Evolutionary conservation across 2,797 vertebrate genomes (phyloP).

Genomic region (Phrynocephalus vlangalii): DNA sequence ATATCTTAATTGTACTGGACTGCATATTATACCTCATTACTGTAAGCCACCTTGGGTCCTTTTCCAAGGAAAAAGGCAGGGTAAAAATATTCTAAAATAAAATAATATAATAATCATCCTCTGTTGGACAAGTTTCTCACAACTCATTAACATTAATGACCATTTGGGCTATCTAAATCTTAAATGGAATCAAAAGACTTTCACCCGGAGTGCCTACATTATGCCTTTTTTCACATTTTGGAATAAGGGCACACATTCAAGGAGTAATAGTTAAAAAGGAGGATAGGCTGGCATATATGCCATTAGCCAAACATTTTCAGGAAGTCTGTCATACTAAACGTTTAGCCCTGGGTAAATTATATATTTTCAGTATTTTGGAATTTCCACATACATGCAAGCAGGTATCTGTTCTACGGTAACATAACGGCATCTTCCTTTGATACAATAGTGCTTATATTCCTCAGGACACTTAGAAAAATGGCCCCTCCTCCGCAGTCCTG

Average conservation of each 20-base stretch:
- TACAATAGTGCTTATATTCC: conserved; percentile 81
- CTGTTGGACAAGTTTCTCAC: conserved; percentile 9
- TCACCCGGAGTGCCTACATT: conserved; percentile 26
- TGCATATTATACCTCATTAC: too few species aligned
- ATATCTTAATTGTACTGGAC: too few species aligned
- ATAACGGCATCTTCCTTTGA: conserved; percentile 88
- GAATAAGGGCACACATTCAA: neutral
- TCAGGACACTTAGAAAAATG: conserved; percentile 87
- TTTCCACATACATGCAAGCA: conserved; percentile 83
- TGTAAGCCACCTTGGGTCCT: too few species aligned
- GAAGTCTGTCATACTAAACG: neutral
- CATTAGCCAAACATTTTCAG: conserved; percentile 48
- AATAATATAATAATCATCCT: neutral
- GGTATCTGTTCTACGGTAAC: conserved; percentile 79
- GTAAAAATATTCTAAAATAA: too few species aligned
- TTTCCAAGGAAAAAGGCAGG: too few species aligned
- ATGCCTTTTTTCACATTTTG: conserved; percentile 12
- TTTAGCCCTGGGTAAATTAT: neutral
- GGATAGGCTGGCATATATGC: neutral
- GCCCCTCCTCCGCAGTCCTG: conserved; percentile 68
- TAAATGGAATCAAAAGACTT: conserved; percentile 6
- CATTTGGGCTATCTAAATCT: neutral
- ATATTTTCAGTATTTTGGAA: neutral
- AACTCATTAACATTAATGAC: neutral
- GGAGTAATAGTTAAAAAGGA: neutral